phyloP scores from a whole-genome alignment of 2,888 invertebrate genomes.

The Hypercompe scribonia region DNA sequence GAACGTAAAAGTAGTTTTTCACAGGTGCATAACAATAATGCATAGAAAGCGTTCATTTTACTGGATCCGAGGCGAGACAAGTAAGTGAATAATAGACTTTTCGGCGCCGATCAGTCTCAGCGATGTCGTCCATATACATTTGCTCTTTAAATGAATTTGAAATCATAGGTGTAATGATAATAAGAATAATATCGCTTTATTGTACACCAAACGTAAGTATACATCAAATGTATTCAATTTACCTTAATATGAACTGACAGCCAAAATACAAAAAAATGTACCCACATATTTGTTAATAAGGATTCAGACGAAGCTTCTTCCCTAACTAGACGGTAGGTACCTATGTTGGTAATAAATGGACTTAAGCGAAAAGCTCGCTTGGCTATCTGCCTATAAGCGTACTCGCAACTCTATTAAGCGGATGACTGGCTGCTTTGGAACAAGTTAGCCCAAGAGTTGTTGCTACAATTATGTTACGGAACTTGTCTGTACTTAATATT shows the following conservation, averaged over 20 bases:
- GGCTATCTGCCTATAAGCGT: slow-evolving; percentile 7
- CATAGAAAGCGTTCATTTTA: slow-evolving; percentile 17
- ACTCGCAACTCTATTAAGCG: slow-evolving; percentile 6
- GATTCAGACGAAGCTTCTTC: neutral
- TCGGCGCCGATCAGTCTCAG: slow-evolving; percentile 44
- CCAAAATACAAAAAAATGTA: neutral
- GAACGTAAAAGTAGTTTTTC: neutral
- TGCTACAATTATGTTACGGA: neutral
- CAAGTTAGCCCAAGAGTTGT: neutral
- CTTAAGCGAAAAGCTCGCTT: slow-evolving; percentile 1
- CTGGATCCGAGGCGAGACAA: slow-evolving; percentile 1
- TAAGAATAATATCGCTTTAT: no score
- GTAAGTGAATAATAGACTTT: slow-evolving; percentile 22
- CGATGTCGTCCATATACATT: slow-evolving; percentile 18
- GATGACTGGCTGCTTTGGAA: neutral
- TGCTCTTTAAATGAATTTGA: slow-evolving; percentile 43
- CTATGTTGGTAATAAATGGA: neutral
- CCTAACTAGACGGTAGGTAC: neutral
- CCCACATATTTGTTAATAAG: neutral
- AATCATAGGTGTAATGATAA: no score
- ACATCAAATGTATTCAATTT: neutral
- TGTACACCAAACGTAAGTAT: neutral
- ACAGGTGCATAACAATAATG: slow-evolving; percentile 9
- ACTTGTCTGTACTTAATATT: neutral
- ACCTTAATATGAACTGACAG: neutral